Percentiles rank a stretch among this genome's conserved stretches.
Evolutionary conservation across 2,797 vertebrate genomes (phyloP).

Genomic region (Steatocranus sp.): DNA sequence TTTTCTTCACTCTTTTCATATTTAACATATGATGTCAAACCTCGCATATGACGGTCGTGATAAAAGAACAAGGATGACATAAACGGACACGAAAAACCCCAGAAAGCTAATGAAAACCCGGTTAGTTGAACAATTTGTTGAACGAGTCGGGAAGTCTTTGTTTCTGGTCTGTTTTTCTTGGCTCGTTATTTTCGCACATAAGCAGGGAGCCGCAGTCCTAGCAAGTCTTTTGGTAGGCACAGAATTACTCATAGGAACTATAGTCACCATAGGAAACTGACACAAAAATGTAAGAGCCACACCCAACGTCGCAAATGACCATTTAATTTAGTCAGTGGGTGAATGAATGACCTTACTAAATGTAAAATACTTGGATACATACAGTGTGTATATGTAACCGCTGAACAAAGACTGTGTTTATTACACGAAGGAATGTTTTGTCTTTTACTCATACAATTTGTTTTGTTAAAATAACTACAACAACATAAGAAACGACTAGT

Average conservation of each 20-base stretch:
- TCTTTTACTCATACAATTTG: background rate
- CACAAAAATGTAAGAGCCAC: slow-evolving; percentile 59
- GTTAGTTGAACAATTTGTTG: background rate
- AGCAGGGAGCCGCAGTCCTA: slow-evolving; percentile 5
- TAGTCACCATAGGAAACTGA: slow-evolving; percentile 41
- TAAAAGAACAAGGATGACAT: background rate
- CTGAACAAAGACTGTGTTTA: background rate
- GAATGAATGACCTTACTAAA: slow-evolving; percentile 45
- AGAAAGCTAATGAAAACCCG: background rate
- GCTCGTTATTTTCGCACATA: background rate
- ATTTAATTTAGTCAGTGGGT: slow-evolving; percentile 48
- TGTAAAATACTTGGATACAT: slow-evolving; percentile 41
- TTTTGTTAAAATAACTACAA: background rate
- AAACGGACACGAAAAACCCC: background rate
- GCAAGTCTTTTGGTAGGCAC: slow-evolving; percentile 31
- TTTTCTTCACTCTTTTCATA: background rate
- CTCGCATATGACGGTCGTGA: background rate
- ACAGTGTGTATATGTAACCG: background rate
- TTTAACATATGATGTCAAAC: background rate
- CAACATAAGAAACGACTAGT: background rate
- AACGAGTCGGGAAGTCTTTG: background rate
- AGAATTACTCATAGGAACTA: slow-evolving; percentile 24
- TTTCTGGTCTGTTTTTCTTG: background rate
- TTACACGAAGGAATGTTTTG: background rate
- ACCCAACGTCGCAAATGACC: slow-evolving; percentile 62